Conservation (phyloP, 2,888 invertebrate genomes). For the Muscina levida region DNA sequence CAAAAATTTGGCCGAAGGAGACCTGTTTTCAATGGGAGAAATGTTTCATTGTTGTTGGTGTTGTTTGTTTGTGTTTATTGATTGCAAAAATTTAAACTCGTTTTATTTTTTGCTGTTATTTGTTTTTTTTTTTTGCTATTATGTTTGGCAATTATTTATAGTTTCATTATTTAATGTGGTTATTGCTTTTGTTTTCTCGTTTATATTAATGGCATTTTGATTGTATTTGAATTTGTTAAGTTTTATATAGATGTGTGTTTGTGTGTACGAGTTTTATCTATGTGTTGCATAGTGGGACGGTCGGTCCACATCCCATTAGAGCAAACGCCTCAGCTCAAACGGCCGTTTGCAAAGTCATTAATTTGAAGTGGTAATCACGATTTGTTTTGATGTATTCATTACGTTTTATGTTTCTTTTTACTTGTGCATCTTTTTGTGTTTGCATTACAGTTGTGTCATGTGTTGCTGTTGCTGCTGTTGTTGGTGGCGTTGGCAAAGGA, state of each 20-base stretch:
- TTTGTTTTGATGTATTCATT: conserved; percentile 18
- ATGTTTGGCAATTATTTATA: conserved; percentile 15
- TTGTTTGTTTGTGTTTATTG: neutral
- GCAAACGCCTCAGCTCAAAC: too few relatives aligned
- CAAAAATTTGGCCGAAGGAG: neutral
- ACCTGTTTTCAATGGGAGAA: conserved; percentile 22
- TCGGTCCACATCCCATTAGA: too few relatives aligned
- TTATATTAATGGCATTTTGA: neutral
- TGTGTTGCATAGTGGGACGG: too few relatives aligned
- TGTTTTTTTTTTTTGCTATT: neutral
- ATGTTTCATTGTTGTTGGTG: neutral
- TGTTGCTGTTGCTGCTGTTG: neutral
- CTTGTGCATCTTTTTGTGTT: neutral
- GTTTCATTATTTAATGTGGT: neutral
- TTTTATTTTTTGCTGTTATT: conserved; percentile 13
- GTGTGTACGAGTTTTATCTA: too few relatives aligned
- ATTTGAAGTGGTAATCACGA: conserved; percentile 51
- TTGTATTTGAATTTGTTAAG: conserved; percentile 13
- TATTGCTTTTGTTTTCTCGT: neutral
- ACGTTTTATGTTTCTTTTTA: neutral
- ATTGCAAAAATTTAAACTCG: conserved; percentile 5
- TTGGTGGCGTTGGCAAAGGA: conserved; percentile 31
- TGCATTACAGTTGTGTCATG: neutral
- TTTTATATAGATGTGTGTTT: too few relatives aligned
- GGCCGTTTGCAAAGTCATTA: neutral